A percentile compares a stretch with the other conserved stretches of the same genome.
phyloP scores from a whole-genome alignment of 2,797 vertebrate species.

The Mareca penelope region DNA sequence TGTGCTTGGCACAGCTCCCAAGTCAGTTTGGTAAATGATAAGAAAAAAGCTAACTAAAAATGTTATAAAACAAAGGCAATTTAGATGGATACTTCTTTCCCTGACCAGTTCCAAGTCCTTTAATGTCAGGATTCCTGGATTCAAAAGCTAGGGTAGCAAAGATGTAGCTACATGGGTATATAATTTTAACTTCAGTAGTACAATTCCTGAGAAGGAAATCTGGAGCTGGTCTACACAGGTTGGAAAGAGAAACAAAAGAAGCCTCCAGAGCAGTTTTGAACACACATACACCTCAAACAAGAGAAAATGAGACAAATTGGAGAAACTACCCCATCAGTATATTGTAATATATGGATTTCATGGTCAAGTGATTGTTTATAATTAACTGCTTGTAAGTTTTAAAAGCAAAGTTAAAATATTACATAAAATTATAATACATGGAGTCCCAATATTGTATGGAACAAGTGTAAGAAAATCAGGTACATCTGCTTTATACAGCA shows the following conservation, averaged over 20 bases:
- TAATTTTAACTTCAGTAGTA: not conserved
- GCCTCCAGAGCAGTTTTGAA: not conserved
- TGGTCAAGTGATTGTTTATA: not conserved
- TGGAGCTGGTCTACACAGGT: not conserved
- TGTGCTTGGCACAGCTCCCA: not conserved
- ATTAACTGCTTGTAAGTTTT: not conserved
- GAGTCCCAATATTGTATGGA: not conserved
- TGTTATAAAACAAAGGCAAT: not conserved
- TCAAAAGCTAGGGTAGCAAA: not conserved
- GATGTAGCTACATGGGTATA: not conserved
- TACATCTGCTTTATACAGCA: not conserved
- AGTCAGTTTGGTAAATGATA: not conserved
- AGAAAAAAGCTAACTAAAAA: not conserved
- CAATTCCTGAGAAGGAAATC: not conserved
- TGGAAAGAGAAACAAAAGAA: not conserved
- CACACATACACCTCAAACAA: not conserved
- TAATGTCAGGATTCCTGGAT: not conserved
- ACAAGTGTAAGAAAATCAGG: not conserved
- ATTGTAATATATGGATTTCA: not conserved
- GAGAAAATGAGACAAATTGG: not conserved
- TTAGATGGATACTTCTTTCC: not conserved
- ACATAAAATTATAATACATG: not conserved
- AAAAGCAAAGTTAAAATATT: not conserved
- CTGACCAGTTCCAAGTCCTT: not conserved
- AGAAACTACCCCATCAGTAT: not conserved